Evolutionary conservation across 2,888 invertebrate genomes (phyloP), one percentile per base, ranked within the genome.

Genomic region (Meiosimyza platycephala): DNA sequence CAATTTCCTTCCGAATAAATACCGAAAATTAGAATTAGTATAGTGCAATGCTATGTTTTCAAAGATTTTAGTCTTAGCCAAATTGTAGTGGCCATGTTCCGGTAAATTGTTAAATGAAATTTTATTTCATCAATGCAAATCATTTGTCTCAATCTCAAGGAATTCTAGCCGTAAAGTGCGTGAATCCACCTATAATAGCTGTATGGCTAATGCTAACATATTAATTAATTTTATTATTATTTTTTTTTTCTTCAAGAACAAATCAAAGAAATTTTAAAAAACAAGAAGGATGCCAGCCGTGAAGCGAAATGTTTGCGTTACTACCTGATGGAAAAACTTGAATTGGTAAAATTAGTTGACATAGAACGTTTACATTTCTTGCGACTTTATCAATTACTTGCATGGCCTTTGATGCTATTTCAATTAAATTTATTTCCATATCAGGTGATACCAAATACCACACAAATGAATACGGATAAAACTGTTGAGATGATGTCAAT

Each of bases 241-340:
- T 22, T 48, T 22, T 22, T 15, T 28, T 54, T 62, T 54, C 13
- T 59, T 50, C 3, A 18, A 84, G 85, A 77, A 47, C 73, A 82
- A 15, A 73, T 81, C 15, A 77, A 78, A 63, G 82, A 83, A 28
- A 72, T 86, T 72, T 63, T 85, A 6, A 40, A 74, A 50, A 83
- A 83, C 74, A 76, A 76, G 47, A 76, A 79, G 71, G 74, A 83
- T 6, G 77, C 82, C 5, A 76, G 81, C 16, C 54, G 75, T 11
- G 78, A 75, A 48, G 83, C 83, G 55, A 86, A 85, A 74, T 87
- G 87, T 76, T 80, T 87, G 55, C 80, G 85, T 1, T 78, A 78
- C 3, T 88, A 88, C 75, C 52, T 87, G 64, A 76, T 85, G 77
- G 52, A 79, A 1, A 84, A 85, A 76, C 82, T 85, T 71, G 81